Percentiles rank a stretch among this genome's conserved stretches.
These are phyloP conservation scores for Diarsia rubi DNA, from an alignment of 2,888 invertebrate genomes.

Conservation along the genomic window DNA sequence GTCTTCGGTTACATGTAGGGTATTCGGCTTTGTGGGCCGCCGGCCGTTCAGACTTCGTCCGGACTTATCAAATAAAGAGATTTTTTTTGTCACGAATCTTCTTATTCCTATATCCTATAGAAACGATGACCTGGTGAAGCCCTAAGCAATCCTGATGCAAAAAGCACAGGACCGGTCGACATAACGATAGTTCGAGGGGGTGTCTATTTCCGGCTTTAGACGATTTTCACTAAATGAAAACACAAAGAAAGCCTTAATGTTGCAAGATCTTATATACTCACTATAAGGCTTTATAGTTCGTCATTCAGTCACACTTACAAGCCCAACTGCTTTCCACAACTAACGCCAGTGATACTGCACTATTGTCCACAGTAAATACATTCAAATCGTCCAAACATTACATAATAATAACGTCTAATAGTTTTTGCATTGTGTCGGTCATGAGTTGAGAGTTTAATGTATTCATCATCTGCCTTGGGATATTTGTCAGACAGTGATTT, in stretches of 20 bases:
- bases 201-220: too few relatives aligned
- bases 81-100: too few relatives aligned
- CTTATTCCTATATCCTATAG: too few relatives aligned
- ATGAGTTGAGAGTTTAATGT: constrained; percentile 39
- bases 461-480: constrained; percentile 54
- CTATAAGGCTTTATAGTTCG: neutral
- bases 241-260: neutral
- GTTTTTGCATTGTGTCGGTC: constrained; percentile 44
- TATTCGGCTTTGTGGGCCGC: too few relatives aligned
- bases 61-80: too few relatives aligned
- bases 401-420: constrained; percentile 26
- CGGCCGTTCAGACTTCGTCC: too few relatives aligned
- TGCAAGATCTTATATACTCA: neutral
- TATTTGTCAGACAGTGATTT: constrained; percentile 60
- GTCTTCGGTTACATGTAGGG: too few relatives aligned
- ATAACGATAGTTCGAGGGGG: too few relatives aligned
- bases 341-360: neutral
- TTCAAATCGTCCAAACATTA: neutral
- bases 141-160: too few relatives aligned
- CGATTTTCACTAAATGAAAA: neutral
- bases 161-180: too few relatives aligned
- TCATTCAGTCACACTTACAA: neutral
- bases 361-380: neutral
- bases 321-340: neutral
- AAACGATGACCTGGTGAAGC: too few relatives aligned